These are phyloP conservation scores for Chunga burmeisteri DNA, from an alignment of 2,113 vertebrate species.

Conservation along the genomic window DNA sequence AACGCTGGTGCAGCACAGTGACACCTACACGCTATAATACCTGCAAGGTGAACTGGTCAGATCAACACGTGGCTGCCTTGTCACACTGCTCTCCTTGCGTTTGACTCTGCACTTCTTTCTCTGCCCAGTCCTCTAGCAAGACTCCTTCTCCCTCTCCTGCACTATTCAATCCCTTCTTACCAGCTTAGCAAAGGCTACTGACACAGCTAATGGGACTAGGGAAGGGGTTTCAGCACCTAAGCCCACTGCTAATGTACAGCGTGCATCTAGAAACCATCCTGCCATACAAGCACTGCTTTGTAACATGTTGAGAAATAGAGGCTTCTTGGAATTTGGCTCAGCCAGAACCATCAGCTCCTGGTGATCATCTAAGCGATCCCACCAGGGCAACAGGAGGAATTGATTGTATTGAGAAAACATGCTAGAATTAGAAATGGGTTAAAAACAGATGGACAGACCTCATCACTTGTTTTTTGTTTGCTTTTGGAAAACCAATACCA, in stretches of 20 bases:
- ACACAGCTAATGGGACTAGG: not conserved
- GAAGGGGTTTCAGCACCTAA: not conserved
- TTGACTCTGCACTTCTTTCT: not conserved
- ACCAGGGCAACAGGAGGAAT: not conserved
- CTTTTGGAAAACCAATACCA: constrained; percentile 61
- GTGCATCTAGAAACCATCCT: not conserved
- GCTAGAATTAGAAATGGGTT: constrained; percentile 40
- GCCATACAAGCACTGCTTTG: not conserved
- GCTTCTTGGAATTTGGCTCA: not conserved
- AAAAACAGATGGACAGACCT: constrained; percentile 38
- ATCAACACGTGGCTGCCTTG: not conserved
- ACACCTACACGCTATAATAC: rapidly evolving
- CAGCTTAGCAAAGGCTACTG: not conserved
- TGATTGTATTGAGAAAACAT: constrained; percentile 9
- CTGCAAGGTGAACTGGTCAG: not conserved
- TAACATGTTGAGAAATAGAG: not conserved
- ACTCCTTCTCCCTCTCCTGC: not conserved
- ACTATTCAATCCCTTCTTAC: not conserved
- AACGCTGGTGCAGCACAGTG: not conserved
- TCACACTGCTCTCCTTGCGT: not conserved
- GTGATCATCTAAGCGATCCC: not conserved
- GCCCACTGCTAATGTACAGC: not conserved
- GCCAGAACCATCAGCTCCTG: not conserved
- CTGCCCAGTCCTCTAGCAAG: not conserved
- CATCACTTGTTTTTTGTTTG: constrained; percentile 57